Conservation (phyloP, 2,797 vertebrate genomes). For the Lagothrix lagotricha region DNA sequence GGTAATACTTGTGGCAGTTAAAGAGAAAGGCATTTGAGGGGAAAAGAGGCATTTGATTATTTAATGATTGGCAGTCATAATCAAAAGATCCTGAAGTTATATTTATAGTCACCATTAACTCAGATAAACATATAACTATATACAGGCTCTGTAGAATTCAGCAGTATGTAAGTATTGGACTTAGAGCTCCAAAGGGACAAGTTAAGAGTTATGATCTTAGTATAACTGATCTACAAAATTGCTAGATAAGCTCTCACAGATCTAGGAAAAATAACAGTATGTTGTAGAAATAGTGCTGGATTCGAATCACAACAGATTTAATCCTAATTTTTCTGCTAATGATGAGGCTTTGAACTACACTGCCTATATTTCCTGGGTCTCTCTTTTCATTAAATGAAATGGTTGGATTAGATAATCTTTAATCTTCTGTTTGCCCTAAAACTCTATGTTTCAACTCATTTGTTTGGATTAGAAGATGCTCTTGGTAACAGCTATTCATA, state of each 20-base stretch:
- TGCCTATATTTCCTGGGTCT: neutral
- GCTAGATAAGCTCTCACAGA: neutral
- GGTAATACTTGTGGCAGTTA: slow-evolving; percentile 1
- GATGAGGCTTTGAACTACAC: neutral
- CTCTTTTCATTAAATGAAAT: slow-evolving; percentile 17
- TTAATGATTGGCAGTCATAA: neutral
- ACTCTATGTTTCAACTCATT: slow-evolving; percentile 22
- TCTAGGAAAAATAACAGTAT: slow-evolving; percentile 13
- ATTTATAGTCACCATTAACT: slow-evolving; percentile 13
- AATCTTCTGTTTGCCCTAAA: neutral
- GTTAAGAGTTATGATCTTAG: neutral
- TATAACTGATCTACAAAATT: slow-evolving; percentile 25
- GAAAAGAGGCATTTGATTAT: neutral
- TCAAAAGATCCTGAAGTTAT: slow-evolving; percentile 18
- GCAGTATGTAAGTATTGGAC: neutral
- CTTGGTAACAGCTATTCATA: slow-evolving; percentile 28
- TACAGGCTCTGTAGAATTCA: neutral
- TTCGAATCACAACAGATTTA: neutral
- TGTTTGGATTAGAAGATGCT: neutral
- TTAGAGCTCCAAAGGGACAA: neutral
- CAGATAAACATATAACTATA: neutral
- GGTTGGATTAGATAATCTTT: neutral
- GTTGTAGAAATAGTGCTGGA: neutral
- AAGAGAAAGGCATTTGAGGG: slow-evolving; percentile 10
- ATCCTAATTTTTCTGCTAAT: neutral